Conservation (phyloP, 2,797 vertebrate genomes). For the Lepidocolaptes lacrymiger region DNA sequence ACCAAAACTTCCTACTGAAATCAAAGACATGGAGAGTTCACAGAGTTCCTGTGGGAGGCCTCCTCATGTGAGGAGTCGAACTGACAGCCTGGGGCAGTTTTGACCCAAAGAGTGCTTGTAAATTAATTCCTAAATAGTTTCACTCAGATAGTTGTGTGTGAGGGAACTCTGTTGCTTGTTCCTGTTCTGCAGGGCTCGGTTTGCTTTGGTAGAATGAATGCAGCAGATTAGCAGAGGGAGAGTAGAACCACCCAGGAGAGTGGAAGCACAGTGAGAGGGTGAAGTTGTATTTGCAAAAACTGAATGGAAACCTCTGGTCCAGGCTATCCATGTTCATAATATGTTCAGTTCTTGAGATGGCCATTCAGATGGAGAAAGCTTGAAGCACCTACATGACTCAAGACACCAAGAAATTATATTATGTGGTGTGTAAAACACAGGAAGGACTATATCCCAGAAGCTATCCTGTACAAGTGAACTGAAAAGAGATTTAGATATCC, state of each 20-base stretch:
- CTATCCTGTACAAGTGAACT: not conserved
- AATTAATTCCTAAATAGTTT: not conserved
- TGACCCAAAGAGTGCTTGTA: not conserved
- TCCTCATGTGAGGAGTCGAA: not conserved
- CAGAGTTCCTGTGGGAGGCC: not conserved
- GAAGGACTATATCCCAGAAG: not conserved
- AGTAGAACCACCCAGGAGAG: not conserved
- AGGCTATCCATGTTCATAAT: not conserved
- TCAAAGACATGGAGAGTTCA: not conserved
- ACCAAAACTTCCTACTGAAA: not conserved
- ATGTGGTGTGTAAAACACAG: not conserved
- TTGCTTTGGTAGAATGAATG: not conserved
- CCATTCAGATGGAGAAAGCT: fast-evolving
- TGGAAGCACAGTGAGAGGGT: not conserved
- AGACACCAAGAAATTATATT: not conserved
- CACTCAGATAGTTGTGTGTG: not conserved
- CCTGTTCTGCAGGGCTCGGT: not conserved
- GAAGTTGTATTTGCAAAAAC: not conserved
- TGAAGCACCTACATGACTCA: not conserved
- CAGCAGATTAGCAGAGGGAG: not conserved
- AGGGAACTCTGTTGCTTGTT: not conserved
- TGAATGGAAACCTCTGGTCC: not conserved
- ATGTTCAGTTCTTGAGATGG: not conserved
- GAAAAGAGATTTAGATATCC: not conserved
- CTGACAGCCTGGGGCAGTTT: not conserved